These are phyloP conservation scores for Meliscaeva auricollis DNA, from an alignment of 2,888 invertebrate species.

Conservation along the genomic window DNA sequence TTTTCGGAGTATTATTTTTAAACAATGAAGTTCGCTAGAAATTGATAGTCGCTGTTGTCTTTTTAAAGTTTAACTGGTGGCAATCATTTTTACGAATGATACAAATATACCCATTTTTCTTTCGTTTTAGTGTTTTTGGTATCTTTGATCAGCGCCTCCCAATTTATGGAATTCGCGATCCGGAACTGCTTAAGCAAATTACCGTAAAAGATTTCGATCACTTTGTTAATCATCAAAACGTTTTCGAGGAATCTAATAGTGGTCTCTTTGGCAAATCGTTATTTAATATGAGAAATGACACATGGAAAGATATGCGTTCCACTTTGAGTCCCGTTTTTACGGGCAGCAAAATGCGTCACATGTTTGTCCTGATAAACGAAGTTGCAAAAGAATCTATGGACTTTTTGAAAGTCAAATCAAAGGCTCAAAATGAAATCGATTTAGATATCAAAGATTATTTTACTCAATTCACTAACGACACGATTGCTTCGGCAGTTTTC, in stretches of 20 bases:
- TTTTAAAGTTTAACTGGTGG: too few relatives aligned
- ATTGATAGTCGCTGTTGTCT: too few relatives aligned
- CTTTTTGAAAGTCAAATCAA: slow-evolving; percentile 71
- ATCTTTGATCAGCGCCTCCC: slow-evolving; percentile 83
- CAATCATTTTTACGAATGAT: neutral
- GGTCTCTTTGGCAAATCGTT: slow-evolving; percentile 85
- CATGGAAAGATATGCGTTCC: slow-evolving; percentile 83
- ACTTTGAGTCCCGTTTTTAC: slow-evolving; percentile 84
- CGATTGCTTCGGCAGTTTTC: slow-evolving; percentile 84
- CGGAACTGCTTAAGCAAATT: slow-evolving; percentile 85
- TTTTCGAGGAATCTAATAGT: slow-evolving; percentile 83
- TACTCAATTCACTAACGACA: slow-evolving; percentile 82
- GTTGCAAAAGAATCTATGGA: slow-evolving; percentile 78
- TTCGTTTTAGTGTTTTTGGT: slow-evolving; percentile 83
- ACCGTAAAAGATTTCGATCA: slow-evolving; percentile 86
- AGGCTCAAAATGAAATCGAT: slow-evolving; percentile 74
- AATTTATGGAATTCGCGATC: slow-evolving; percentile 84
- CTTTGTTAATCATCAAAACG: slow-evolving; percentile 84
- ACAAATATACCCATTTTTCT: neutral
- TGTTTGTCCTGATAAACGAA: slow-evolving; percentile 81
- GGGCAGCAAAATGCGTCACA: slow-evolving; percentile 84
- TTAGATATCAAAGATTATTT: slow-evolving; percentile 83
- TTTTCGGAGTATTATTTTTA: too few relatives aligned
- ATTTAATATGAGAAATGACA: slow-evolving; percentile 83
- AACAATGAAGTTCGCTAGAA: too few relatives aligned